Base-by-base conservation (phyloP, 1,140 invertebrate genomes). In the Fopius arisanus region DNA sequence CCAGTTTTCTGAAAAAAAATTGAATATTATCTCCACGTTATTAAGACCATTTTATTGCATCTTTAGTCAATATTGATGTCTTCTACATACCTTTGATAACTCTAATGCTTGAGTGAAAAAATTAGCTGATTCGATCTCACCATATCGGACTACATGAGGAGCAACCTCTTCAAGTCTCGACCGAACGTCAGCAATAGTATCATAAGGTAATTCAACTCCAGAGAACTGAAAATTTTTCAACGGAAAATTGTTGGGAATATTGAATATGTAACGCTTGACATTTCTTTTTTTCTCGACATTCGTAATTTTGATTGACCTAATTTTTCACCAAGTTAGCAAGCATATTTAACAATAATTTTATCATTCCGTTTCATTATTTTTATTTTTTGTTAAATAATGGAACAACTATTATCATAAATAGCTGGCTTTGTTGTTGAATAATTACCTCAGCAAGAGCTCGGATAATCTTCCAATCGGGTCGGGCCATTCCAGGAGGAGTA, bases 391-490 rank as follows among this genome's bases (percentile, higher is more conserved):
- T n/a, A n/a, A n/a, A n/a, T n/a, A n/a, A n/a, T n/a, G n/a, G n/a
- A n/a, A n/a, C n/a, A n/a, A n/a, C n/a, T n/a, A n/a, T n/a, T n/a
- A n/a, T n/a, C n/a, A n/a, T n/a, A n/a, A n/a, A n/a, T n/a, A n/a
- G n/a, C n/a, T n/a, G n/a, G n/a, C n/a, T n/a, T n/a, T n/a, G n/a
- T n/a, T n/a, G 9, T 59, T 37, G 7, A 72, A 19, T 67, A n/a
- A 67, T 81, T 83, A 94, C 93, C 89, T 96, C 94, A 16, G 94
- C 93, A n/a, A 96, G 83, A 48, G 95, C 95, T 84, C 96, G 88
- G 77, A 99, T 93, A 74, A 99, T 98, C 90, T 99, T 99, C 98
- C 98, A 99, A 89, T 99, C 98, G 78, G 97, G 96, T 72, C 97
- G 91, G 0, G 97, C 97, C 87, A 95, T 90, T 74, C 97, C 97